Evolutionary conservation across 1,140 invertebrate genomes (phyloP), one percentile per base, ranked within the genome.

Genomic region (Drosophila pectinifera): DNA sequence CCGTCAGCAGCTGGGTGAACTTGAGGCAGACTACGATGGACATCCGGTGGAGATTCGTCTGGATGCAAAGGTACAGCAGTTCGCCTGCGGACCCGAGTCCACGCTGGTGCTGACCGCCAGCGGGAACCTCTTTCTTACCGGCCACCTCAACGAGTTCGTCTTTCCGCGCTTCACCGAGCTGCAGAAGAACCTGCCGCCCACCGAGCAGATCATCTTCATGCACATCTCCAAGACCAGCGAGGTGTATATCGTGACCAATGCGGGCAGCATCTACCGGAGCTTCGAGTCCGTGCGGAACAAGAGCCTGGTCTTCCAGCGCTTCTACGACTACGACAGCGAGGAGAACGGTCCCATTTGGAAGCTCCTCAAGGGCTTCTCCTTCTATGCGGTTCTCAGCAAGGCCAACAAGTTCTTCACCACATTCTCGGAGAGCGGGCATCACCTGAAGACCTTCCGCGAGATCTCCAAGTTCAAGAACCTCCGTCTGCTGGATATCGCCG

Each of bases 321-420:
- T 92, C 57, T 91, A 92, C 34, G 91, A 92, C 63, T 92, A 92
- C 41, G 91, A 92, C 55, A 90, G 86, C 67, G 91, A 92, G 45
- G 91, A 92, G 65, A 92, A 92, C 20, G 91, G 91, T n/a, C 91
- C 89, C n/a, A 91, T 92, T 48, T 91, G 90, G 86, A 92, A 92
- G 55, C 61, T 92, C 0, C 53, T 92, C 4, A 91, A 90, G 51
- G 91, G 91, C 3, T 80, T 64, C 36, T 92, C 91, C 34, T 92
- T 92, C 54, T 92, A 90, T 48, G 82, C 82, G 4, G 91, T 84
- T n/a, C 59, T 92, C 1, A 92, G 84, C 42, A 92, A 90, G 61
- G 91, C 90, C 0, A 90, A 92, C 70, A 91, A 91, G 55, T 92
- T 92, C 55, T 91, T 92, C 18, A 92, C 91, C 4, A 92, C 91